Percentiles rank a stretch among this genome's conserved stretches.
Conservation (phyloP, 2,888 invertebrate genomes). For the Malthinus seriepunctatus region DNA sequence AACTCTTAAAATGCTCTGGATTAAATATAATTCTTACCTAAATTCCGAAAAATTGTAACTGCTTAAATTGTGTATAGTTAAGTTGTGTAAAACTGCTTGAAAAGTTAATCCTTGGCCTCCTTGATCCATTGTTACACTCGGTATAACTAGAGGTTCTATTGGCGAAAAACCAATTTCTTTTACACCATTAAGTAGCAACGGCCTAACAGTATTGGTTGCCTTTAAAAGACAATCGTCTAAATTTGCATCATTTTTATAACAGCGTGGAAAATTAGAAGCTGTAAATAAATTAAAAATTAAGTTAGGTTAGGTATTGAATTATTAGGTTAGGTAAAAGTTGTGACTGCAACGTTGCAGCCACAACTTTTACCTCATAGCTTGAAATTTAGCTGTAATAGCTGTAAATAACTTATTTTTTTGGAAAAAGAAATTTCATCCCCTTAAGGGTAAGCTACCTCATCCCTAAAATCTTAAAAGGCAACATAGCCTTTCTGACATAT, state of each 20-base stretch:
- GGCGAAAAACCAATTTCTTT: not conserved
- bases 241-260: not conserved
- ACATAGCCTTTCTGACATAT: too few species aligned
- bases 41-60: not conserved
- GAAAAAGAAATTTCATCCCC: too few species aligned
- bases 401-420: too few species aligned
- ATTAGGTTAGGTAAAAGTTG: too few species aligned
- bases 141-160: not conserved
- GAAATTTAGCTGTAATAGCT: too few species aligned
- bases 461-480: too few species aligned
- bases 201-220: not conserved
- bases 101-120: not conserved
- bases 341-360: too few species aligned
- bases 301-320: too few species aligned
- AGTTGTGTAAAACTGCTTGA: not conserved
- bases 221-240: not conserved
- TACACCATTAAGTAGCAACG: not conserved
- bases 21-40: not conserved
- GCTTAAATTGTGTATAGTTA: not conserved
- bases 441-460: too few species aligned
- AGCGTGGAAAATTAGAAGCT: conserved; percentile 1
- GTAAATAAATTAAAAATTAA: not conserved
- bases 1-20: too few species aligned
- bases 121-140: not conserved
- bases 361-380: too few species aligned